A percentile compares a stretch with the other conserved stretches of the same genome.
phyloP scores from a whole-genome alignment of 2,797 vertebrate genomes.

The Spinus pinus region DNA sequence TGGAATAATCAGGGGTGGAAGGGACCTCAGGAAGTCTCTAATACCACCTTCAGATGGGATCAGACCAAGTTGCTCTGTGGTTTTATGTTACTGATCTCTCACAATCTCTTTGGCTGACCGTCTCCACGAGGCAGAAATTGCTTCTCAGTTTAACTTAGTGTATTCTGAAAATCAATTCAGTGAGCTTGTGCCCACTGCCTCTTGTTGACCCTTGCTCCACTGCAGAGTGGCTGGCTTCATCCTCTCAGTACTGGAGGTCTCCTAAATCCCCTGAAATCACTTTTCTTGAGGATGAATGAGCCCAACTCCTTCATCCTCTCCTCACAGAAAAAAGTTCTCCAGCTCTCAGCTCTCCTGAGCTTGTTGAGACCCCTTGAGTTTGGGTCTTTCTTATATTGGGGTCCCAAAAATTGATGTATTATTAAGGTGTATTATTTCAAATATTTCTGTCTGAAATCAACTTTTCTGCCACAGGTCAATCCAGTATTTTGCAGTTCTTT shows the following conservation, averaged over 20 bases:
- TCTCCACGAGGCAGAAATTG: neutral
- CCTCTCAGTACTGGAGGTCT: neutral
- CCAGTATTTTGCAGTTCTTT: neutral
- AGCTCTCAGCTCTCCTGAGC: neutral
- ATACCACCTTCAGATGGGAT: neutral
- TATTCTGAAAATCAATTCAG: neutral
- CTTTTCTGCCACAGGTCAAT: neutral
- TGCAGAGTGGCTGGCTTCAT: neutral
- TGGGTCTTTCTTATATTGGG: neutral
- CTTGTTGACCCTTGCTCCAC: neutral
- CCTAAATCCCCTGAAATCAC: neutral
- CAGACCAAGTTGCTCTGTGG: neutral
- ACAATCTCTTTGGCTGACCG: neutral
- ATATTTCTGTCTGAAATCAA: neutral
- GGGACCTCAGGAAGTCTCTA: neutral
- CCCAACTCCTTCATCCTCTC: neutral
- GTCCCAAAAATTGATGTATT: neutral
- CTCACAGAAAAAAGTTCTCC: neutral
- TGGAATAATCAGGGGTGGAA: neutral
- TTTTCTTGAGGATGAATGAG: neutral
- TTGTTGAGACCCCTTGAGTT: neutral
- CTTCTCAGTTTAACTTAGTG: neutral
- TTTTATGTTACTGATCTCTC: neutral
- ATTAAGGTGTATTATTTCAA: neutral
- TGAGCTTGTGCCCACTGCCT: neutral